Base-by-base conservation (phyloP, 2,113 vertebrate species). In the Oncorhynchus tshawytscha region DNA sequence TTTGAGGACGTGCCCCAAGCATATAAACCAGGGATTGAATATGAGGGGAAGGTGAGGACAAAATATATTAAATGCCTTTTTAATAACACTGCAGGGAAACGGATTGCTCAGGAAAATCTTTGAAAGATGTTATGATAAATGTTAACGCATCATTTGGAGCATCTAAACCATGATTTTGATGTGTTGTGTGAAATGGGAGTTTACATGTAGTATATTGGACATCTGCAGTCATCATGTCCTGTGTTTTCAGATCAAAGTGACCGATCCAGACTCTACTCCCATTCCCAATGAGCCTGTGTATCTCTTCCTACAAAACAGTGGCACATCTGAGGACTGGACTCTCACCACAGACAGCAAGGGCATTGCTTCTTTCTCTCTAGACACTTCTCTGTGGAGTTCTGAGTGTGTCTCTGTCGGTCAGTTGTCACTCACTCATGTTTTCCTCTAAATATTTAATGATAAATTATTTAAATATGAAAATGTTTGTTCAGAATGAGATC, bases 31-130 rank as follows among this genome's bases (percentile, higher is more conserved):
- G 90, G 92, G 9, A 86, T 94, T 68, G 5, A 73, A 0, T 91
- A 86, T 27, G 86, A 88, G 5, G 92, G 91, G 80, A 92, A 90
- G 91, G 93, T 94, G 88, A 85, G 20, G 11, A 7, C 12, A 16
- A 18, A 54, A 70, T 6, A 8, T 29, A 6, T 22, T 16, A 75
- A 3, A 11, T 62, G 5, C 7, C 49, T 54, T 62, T 29, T 59
- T 22, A 31, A 34, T 16, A 57, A 57, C 54, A 45, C 8, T 2
- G 39, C 39, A 45, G 39, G 39, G 39, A 45, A 45, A 45, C 0
- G 9, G 8, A 45, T 45, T 45, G 0, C 39, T 45, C 8, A 45
- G 39, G 8, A 45, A 45, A 45, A 45, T 45, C 8, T 45, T 11
- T 45, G 34, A 39, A 39, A 45, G 39, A 9, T 11, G 39, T 45